These are phyloP conservation scores for Rugalucina vietnamica DNA, from an alignment of 2,888 invertebrate species.

Conservation along the genomic window DNA sequence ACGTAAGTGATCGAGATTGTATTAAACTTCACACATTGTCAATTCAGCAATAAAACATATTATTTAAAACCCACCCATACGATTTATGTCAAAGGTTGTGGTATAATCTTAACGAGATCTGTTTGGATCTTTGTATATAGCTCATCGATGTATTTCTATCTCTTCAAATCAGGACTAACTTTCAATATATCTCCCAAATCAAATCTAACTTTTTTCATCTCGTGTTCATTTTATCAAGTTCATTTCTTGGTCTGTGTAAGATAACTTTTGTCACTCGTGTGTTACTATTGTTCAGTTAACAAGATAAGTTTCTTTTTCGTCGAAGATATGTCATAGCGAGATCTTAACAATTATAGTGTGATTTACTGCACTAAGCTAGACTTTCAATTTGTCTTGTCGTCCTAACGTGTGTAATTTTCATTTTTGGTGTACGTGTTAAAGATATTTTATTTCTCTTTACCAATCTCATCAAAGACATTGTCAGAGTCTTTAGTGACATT, in stretches of 20 bases:
- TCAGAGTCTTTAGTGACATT: not conserved
- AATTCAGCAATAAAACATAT: not conserved
- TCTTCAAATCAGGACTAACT: not conserved
- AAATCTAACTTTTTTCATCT: too few species aligned
- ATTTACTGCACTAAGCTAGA: not conserved
- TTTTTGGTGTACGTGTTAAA: not conserved
- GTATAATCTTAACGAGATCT: not conserved
- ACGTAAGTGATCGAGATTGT: too few species aligned
- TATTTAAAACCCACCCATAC: slow-evolving; percentile 5
- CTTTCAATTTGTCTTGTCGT: slow-evolving; percentile 8
- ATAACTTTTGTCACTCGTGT: slow-evolving; percentile 6
- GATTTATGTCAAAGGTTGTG: not conserved
- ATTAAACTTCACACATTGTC: not conserved
- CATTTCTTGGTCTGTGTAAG: not conserved
- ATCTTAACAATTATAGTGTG: slow-evolving; percentile 20
- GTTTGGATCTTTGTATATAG: not conserved
- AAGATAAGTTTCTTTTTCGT: slow-evolving; percentile 9
- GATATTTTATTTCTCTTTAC: not conserved
- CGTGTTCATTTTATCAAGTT: not conserved
- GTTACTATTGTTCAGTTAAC: not conserved
- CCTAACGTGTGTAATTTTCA: not conserved
- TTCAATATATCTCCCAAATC: too few species aligned
- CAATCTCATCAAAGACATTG: not conserved
- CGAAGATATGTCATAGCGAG: slow-evolving; percentile 2
- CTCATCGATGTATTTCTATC: not conserved